Conservation (phyloP, 2,113 vertebrate species). For the Polypterus bichir region DNA sequence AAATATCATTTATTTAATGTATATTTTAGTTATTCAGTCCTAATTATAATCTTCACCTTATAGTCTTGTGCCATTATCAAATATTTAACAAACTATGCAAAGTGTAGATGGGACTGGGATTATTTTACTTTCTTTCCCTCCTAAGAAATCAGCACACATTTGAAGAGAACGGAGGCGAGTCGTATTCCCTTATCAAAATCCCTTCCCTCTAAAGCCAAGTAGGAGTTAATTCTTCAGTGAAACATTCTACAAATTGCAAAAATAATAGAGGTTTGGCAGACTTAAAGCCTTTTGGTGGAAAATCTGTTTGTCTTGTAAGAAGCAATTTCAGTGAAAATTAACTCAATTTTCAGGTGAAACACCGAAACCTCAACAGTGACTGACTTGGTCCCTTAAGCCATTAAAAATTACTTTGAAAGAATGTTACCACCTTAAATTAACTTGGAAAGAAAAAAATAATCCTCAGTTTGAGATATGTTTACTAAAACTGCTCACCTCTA, state of each 20-base stretch:
- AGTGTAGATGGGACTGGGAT: no score
- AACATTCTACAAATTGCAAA: constrained; percentile 44
- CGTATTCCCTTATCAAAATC: background rate
- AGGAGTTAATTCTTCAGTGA: constrained; percentile 38
- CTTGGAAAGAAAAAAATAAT: constrained; percentile 32
- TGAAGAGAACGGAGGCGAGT: no score
- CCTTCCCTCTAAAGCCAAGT: background rate
- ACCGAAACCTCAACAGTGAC: constrained; percentile 55
- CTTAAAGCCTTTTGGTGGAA: constrained; percentile 53
- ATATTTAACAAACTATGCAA: no score
- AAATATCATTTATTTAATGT: no score
- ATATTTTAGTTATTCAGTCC: no score
- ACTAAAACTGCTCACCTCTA: background rate
- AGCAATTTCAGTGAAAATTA: constrained; percentile 71
- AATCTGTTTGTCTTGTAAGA: constrained; percentile 66
- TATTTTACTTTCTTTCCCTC: no score
- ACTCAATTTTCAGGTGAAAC: constrained; percentile 62
- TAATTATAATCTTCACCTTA: no score
- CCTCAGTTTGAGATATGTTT: no score
- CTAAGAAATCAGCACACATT: no score
- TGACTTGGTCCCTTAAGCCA: constrained; percentile 52
- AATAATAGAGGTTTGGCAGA: constrained; percentile 57
- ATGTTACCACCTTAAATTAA: constrained; percentile 63
- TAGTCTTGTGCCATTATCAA: no score
- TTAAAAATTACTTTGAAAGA: constrained; percentile 62